A percentile compares a stretch with the other conserved stretches of the same genome.
These are phyloP conservation scores for Andrena marginata DNA, from an alignment of 2,888 invertebrate species.

Conservation along the genomic window DNA sequence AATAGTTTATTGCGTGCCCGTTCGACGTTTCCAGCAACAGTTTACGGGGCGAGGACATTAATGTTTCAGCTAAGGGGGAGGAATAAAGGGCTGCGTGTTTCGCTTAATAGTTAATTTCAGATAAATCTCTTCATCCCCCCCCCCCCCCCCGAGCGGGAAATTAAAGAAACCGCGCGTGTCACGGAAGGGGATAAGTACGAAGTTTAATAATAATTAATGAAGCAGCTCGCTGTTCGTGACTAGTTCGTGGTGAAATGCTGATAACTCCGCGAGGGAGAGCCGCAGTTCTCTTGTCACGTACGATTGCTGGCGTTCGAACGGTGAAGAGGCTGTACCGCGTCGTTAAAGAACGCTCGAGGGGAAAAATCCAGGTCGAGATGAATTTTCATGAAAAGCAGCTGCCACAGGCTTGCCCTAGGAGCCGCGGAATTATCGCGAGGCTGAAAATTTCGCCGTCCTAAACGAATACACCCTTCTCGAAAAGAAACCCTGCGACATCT, in stretches of 20 bases:
- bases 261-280: not conserved
- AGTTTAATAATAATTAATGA: too few species aligned
- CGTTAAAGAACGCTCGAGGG: not conserved
- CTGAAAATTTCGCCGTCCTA: not conserved
- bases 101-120: not conserved
- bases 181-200: too few species aligned
- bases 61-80: conserved; percentile 25
- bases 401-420: not conserved
- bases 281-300: not conserved
- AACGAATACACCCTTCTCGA: not conserved
- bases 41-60: conserved; percentile 19
- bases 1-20: conserved; percentile 47
- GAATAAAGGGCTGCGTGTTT: conserved; percentile 5
- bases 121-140: not conserved
- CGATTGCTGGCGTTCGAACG: not conserved
- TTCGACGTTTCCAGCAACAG: conserved; percentile 25
- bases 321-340: not conserved
- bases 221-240: too few species aligned
- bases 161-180: too few species aligned
- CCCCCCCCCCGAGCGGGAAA: too few species aligned
- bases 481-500: not conserved
- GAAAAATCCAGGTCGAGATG: not conserved
- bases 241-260: not conserved
- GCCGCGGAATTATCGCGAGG: conserved; percentile 4
- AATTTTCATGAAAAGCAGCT: not conserved